Evolutionary conservation across 2,888 invertebrate genomes (phyloP), one percentile per base, ranked within the genome.

Genomic region (Microdon myrmicae): DNA sequence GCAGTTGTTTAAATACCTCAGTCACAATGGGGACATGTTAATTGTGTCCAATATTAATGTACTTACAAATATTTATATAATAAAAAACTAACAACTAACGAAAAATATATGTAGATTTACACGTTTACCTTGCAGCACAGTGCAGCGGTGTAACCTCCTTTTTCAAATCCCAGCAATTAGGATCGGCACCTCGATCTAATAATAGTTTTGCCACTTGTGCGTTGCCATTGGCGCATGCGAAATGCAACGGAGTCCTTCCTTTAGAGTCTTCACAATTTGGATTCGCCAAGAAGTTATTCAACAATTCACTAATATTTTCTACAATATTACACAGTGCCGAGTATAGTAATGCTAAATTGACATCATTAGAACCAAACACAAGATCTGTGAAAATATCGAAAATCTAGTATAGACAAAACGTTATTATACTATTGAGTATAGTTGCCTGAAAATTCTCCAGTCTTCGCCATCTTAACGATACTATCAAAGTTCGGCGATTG

Each of bases 201-300:
- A 95, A 80, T 25, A 90, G 80, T 71, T 85, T 86, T 2, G 89
- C 83, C 61, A 90, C 90, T 60, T 87, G 86, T 26, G 85, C 83
- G 70, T 87, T 89, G 12, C 90, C 90, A 8, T 87, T 84, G 75
- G 88, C 86, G 54, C 92, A 88, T 37, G 92, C 90, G 68, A 92
- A 83, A 78, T 94, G 94, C 12, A 95, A 75, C 0, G 88, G 83
- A 1, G 87, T 87, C 68, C 87, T 85, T 70, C 90, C 90, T 48
- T 83, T 83, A 16, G 81, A 81, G 73, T 94, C 94, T 20, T 81
- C 76, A 6, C 82, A 82, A 68, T 89, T 85, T 9, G 88, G 83
- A 71, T 86, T 82, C 2, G 87, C 86, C 13, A 71, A 70, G 53
- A 71, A 74, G 26, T 75, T 74, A 32, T 73, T 74, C 3, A 80